These are phyloP conservation scores for Beroe forskalii DNA, from an alignment of 37 sponge, comb jelly and placozoan genomes.

Conservation along the genomic window DNA sequence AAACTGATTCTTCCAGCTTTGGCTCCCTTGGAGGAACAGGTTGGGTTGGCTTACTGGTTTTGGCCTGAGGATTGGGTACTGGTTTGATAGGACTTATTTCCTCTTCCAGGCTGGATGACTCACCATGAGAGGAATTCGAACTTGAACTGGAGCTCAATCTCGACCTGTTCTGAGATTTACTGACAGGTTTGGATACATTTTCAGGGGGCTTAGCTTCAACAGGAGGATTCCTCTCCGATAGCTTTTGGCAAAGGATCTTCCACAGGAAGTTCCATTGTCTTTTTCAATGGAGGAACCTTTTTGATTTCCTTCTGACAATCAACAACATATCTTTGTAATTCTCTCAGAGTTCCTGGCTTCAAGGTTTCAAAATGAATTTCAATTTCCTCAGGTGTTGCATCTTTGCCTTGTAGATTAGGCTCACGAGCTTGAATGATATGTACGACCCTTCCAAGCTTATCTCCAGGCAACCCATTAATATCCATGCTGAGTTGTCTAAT, in stretches of 20 bases:
- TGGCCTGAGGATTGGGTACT: neutral
- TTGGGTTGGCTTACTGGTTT: neutral
- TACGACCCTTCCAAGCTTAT: constrained; percentile 89
- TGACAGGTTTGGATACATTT: neutral
- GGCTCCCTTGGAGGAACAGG: neutral
- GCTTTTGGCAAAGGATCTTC: neutral
- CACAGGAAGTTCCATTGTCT: neutral
- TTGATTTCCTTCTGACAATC: constrained; percentile 84
- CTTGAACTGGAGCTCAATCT: constrained; percentile 47
- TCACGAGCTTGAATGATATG: constrained; percentile 95
- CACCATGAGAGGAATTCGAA: neutral
- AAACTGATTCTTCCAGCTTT: neutral
- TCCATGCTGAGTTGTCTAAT: constrained; percentile 93
- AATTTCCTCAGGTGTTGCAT: constrained; percentile 94
- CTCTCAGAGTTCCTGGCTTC: constrained; percentile 87
- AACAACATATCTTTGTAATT: constrained; percentile 91
- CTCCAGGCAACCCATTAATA: constrained; percentile 94
- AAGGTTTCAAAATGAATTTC: constrained; percentile 99
- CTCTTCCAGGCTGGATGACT: neutral
- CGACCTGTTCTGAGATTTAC: constrained; percentile 1
- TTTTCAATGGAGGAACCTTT: constrained; percentile 61
- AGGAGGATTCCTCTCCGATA: neutral
- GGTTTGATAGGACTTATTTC: constrained; percentile 10
- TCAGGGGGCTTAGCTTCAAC: neutral
- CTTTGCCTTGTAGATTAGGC: constrained; percentile 76